These are phyloP conservation scores for Staurois parvus DNA, from an alignment of 2,797 vertebrate species.

Conservation along the genomic window DNA sequence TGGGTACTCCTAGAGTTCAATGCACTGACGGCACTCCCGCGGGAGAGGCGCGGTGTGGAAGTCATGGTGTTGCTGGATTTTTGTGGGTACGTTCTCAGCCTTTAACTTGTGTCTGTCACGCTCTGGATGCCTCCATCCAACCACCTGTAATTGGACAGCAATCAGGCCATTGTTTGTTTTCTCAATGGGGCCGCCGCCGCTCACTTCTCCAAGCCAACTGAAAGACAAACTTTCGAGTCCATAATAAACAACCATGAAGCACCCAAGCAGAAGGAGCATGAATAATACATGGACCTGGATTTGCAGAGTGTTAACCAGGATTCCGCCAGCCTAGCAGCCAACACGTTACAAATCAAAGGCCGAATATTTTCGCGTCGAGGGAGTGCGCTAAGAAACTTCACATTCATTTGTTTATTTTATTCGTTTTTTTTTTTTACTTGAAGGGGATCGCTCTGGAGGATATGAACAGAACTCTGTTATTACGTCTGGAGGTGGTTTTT, in stretches of 20 bases:
- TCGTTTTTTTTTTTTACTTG: neutral
- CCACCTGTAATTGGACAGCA: constrained; percentile 24
- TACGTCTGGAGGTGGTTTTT: too few relatives aligned
- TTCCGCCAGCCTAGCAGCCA: constrained; percentile 23
- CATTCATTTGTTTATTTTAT: neutral
- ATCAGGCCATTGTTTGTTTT: constrained; percentile 10
- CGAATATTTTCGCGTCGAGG: too few relatives aligned
- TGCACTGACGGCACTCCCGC: neutral
- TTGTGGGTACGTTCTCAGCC: constrained; percentile 9
- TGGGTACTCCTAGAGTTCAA: too few relatives aligned
- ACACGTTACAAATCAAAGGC: constrained; percentile 29
- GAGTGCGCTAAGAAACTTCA: neutral
- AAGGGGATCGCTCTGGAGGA: too few relatives aligned
- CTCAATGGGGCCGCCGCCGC: too few relatives aligned
- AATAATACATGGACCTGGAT: constrained; percentile 3
- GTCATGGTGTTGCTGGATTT: constrained; percentile 17
- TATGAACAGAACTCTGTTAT: too few relatives aligned
- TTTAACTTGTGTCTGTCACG: constrained; percentile 1
- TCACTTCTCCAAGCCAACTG: neutral
- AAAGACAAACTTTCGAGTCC: neutral
- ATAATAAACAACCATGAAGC: neutral
- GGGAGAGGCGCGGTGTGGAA: constrained; percentile 9
- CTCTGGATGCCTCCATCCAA: neutral
- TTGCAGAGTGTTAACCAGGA: constrained; percentile 19
- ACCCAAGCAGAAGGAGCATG: neutral